Evolutionary conservation across 2,888 invertebrate species (phyloP).

Genomic region (Agriopis leucophaearia): DNA sequence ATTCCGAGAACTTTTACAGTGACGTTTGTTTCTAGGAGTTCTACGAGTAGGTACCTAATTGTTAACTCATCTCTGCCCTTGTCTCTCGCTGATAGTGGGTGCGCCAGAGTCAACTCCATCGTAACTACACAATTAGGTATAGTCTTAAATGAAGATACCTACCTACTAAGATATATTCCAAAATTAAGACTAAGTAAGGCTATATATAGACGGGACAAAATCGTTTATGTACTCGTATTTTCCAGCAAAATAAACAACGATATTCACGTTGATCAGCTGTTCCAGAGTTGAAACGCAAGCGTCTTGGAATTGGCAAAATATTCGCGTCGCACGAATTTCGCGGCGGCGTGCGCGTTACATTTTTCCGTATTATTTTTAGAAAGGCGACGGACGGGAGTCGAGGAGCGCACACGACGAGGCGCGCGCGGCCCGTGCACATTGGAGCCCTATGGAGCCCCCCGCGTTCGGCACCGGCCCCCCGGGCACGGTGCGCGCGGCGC

Average conservation of each 20-base stretch:
- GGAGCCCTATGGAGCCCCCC: conserved; percentile 82
- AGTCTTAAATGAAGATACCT: not conserved
- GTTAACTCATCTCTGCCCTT: not conserved
- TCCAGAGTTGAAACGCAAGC: conserved; percentile 44
- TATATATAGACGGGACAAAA: not conserved
- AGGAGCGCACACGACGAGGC: conserved; percentile 75
- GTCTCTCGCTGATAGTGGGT: not conserved
- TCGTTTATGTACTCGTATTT: conserved; percentile 2
- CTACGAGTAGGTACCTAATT: no score
- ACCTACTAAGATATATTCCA: not conserved
- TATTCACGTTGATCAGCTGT: conserved; percentile 55
- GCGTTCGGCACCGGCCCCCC: conserved; percentile 68
- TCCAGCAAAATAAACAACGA: conserved; percentile 41
- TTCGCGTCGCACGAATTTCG: conserved; percentile 75
- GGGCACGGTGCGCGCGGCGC: conserved; percentile 69
- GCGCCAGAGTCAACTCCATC: not conserved
- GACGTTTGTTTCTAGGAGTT: no score
- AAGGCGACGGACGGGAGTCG: conserved; percentile 77
- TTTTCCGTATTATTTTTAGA: conserved; percentile 85
- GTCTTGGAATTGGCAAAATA: conserved; percentile 74
- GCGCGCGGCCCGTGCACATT: conserved; percentile 80
- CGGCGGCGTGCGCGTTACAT: conserved; percentile 73
- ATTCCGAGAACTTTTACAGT: no score
- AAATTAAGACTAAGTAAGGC: not conserved
- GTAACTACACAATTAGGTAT: not conserved